Evolutionary conservation across 2,888 invertebrate genomes (phyloP), one percentile per base, ranked within the genome.

Genomic region (Epinotia nisella): DNA sequence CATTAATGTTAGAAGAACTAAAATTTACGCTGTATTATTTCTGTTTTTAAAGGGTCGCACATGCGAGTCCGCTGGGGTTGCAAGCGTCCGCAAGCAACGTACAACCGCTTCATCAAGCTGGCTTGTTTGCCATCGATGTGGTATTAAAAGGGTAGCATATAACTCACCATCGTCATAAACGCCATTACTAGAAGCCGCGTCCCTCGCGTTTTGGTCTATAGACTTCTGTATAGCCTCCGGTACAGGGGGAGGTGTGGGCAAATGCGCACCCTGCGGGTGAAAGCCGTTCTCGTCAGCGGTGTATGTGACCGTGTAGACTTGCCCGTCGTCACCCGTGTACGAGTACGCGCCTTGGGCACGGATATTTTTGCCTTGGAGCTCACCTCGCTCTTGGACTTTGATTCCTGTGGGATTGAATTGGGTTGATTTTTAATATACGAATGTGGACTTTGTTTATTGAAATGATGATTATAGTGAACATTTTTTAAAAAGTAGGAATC

Each of bases 271-370:
- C 58, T 90, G 85, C 0, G 95, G 90, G 56, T 90, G 88, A 86
- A 94, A 95, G 2, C 95, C 95, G 72, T 94, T 88, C 81, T 95
- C 95, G 76, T 95, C 95, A 68, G 95, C 95, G 0, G 90, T 91
- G 79, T 95, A 95, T 1, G 90, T 90, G 45, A 95, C 87, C 0
- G 94, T 90, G 85, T 94, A 94, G 0, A 89, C 86, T 17, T 92
- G 92, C 0, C 95, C 95, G 76, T 95, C 95, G 2, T 95, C 94
- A 0, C 94, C 94, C 0, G 91, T 94, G 85, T 95, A 95, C 2
- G 94, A 93, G 83, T 91, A 95, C 0, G 88, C 90, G 0, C 95
- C 95, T 65, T 94, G 90, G 0, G 94, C 94, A 55, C 83, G 78
- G 0, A 84, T 84, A 4, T 88, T 89, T 24, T 89, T 84, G 13